These are phyloP conservation scores for Acanthis flammea DNA, from an alignment of 2,797 vertebrate genomes.

Conservation along the genomic window DNA sequence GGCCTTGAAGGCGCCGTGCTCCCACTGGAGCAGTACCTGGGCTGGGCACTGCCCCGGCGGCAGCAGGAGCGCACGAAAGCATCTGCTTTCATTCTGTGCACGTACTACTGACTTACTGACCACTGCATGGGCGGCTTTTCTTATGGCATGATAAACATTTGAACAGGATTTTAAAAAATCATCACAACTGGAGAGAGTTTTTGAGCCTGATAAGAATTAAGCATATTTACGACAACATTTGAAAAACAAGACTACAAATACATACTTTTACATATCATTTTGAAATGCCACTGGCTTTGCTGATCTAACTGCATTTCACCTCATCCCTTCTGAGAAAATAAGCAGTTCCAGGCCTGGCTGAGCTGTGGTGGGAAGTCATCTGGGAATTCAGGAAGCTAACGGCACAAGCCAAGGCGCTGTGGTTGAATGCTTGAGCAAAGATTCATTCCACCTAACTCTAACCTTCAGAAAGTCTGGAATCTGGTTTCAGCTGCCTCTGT, in stretches of 20 bases:
- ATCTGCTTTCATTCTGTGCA: background rate
- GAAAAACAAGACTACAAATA: background rate
- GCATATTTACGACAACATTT: background rate
- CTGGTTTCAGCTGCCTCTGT: background rate
- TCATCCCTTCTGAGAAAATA: conserved; percentile 36
- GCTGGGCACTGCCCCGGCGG: background rate
- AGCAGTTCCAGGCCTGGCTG: conserved; percentile 35
- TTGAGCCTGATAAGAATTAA: background rate
- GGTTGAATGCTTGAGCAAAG: conserved; percentile 55
- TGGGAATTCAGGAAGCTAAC: conserved; percentile 64
- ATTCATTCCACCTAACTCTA: conserved; percentile 53
- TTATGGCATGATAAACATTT: background rate
- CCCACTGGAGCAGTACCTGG: rapidly evolving
- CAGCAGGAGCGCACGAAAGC: background rate
- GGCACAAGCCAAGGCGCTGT: conserved; percentile 38
- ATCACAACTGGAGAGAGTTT: background rate
- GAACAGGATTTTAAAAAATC: background rate
- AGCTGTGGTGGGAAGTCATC: conserved; percentile 28
- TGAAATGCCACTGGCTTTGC: background rate
- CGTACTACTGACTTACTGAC: background rate
- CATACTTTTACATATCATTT: background rate
- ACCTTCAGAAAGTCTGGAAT: background rate
- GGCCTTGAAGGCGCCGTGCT: background rate
- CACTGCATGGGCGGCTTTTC: background rate
- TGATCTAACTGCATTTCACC: background rate